Evolutionary conservation across 2,113 vertebrate species (phyloP).

Genomic region (Corvus hawaiiensis): DNA sequence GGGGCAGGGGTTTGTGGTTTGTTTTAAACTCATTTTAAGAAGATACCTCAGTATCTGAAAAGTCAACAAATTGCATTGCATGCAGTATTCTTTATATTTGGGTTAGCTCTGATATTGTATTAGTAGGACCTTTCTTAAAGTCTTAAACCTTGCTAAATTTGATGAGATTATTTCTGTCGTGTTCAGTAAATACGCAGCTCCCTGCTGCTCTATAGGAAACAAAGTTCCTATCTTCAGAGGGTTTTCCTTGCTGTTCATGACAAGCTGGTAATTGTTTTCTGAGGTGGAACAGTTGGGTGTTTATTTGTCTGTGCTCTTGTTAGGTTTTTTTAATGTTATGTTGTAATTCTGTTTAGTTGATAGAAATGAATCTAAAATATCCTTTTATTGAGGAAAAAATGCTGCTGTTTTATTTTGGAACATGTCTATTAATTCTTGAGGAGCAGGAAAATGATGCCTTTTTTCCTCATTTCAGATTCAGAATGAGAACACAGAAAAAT

Average conservation of each 20-base stretch:
- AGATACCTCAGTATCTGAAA: not conserved
- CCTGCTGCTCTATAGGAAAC: not conserved
- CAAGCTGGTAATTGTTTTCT: not conserved
- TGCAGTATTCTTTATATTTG: not conserved
- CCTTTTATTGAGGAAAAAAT: not conserved
- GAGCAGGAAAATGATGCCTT: not conserved
- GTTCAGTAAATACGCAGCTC: not conserved
- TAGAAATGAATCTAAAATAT: not conserved
- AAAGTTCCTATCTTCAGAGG: not conserved
- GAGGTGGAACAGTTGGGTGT: not conserved
- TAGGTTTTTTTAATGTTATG: not conserved
- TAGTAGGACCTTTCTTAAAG: not conserved
- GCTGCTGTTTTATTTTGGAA: constrained; percentile 17
- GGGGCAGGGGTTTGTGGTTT: not conserved
- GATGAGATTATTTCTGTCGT: not conserved
- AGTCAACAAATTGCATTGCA: not conserved
- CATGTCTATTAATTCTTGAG: not conserved
- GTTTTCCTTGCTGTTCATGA: not conserved
- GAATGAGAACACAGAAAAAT: constrained; percentile 18
- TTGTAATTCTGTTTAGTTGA: not conserved
- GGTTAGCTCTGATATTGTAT: not conserved
- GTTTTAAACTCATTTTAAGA: not conserved
- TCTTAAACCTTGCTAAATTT: not conserved
- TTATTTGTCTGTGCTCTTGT: not conserved
- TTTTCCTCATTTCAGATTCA: constrained; percentile 62